phyloP scores from a whole-genome alignment of 2,888 invertebrate genomes.

The Smittia aterrima region DNA sequence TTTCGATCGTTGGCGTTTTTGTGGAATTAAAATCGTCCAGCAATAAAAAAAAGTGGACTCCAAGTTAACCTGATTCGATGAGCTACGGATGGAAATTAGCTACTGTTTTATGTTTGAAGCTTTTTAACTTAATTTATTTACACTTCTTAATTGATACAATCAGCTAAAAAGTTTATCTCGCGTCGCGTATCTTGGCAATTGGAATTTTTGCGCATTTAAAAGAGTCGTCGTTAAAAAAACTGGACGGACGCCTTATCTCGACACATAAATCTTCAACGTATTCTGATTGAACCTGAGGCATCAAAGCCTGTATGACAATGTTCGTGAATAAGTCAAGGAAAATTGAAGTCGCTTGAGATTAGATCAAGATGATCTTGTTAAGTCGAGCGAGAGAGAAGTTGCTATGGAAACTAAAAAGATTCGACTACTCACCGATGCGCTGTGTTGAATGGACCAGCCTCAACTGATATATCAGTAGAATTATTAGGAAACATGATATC shows the following conservation, averaged over 20 bases:
- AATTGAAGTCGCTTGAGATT: no score
- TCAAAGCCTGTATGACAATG: no score
- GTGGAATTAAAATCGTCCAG: background rate
- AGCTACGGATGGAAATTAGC: slow-evolving; percentile 22
- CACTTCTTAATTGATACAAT: slow-evolving; percentile 27
- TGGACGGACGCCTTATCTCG: background rate
- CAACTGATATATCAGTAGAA: background rate
- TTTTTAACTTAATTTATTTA: slow-evolving; percentile 14
- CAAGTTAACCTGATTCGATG: background rate
- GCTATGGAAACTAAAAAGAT: no score
- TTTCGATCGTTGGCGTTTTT: background rate
- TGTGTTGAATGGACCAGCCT: background rate
- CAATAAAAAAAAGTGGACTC: background rate
- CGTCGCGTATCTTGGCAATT: background rate
- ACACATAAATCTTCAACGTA: background rate
- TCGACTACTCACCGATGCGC: slow-evolving; percentile 9
- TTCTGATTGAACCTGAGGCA: background rate
- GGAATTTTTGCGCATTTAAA: background rate
- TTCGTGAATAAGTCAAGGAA: no score
- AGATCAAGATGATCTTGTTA: no score
- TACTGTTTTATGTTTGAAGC: slow-evolving; percentile 26
- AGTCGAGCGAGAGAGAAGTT: no score
- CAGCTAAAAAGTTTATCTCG: background rate
- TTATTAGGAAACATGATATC: slow-evolving; percentile 7
- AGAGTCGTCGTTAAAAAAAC: background rate